Evolutionary conservation across 2,113 vertebrate species (phyloP), one percentile per base, ranked within the genome.

Genomic region (Phalacrocorax pelagicus): DNA sequence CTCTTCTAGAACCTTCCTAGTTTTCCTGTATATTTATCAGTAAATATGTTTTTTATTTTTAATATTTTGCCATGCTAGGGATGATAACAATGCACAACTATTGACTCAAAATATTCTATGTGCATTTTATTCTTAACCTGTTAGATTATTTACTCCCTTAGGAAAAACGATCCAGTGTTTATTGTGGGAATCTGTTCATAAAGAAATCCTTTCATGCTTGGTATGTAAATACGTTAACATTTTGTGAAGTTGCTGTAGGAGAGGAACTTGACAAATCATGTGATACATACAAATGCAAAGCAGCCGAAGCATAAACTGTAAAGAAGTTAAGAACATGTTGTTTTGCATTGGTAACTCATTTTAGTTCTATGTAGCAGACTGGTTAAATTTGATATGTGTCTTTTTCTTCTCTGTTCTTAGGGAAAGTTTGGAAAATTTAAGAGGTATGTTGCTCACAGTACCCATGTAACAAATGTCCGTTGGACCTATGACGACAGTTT

Each of bases 341-440:
- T 36, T 58, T 17, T 86, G 47, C 24, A 61, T 54, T 70, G 19
- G 8, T 23, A 58, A 15, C 24, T 80, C 24, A 26, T 66, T 63
- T 92, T 38, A 47, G 8, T 94, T 91, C 70, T 77, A 21, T 61
- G 36, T 26, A 34, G 18, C 55, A 87, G 59, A 12, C 38, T 49
- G 23, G 8, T 59, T 93, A 55, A 62, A 85, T 86, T 47, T 75
- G 34, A 32, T 74, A 11, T 75, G 26, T 88, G 38, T 12, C 38
- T 38, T 63, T 95, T 92, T 93, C 78, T 86, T 58, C 96, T 69
- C 23, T 17, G 38, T 95, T 70, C 81, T 80, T 90, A 99, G 99
- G 99, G 99, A 38, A 99, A 99, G 94, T 99, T 99, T 97, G 99
- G 98, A 36, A 99, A 99, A 95, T 99, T 99, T 97, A 99, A 99